A percentile compares a stretch with the other conserved stretches of the same genome.
Conservation (phyloP, 2,888 invertebrate genomes). For the Mechanitis mazaeus region DNA sequence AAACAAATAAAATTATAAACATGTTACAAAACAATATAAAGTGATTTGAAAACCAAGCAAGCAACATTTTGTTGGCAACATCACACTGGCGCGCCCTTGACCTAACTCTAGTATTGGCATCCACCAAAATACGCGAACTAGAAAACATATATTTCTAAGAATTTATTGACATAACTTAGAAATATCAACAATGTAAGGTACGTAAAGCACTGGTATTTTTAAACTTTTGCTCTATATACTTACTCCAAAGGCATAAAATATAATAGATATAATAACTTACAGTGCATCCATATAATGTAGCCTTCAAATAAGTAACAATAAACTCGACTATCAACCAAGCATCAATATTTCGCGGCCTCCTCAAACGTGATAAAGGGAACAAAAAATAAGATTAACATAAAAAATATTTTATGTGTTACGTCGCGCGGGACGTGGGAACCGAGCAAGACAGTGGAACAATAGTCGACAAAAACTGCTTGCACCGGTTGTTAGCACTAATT, state of each 20-base stretch:
- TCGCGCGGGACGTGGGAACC: conserved; percentile 51
- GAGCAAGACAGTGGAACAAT: conserved; percentile 42
- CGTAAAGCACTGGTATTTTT: background rate
- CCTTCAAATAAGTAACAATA: background rate
- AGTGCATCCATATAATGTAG: background rate
- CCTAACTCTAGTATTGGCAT: conserved; percentile 63
- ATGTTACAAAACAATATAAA: conserved; percentile 1
- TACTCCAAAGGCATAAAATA: no score
- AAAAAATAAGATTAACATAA: conserved; percentile 29
- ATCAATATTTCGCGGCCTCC: conserved; percentile 19
- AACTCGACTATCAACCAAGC: background rate
- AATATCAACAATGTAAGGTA: background rate
- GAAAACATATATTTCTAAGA: conserved; percentile 18
- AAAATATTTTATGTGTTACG: conserved; percentile 31
- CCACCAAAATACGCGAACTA: conserved; percentile 29
- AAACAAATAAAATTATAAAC: background rate
- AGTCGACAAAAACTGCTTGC: conserved; percentile 46
- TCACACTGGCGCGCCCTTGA: conserved; percentile 46
- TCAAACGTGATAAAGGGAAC: conserved; percentile 21
- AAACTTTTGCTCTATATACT: no score
- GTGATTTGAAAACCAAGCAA: background rate
- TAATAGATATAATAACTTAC: no score
- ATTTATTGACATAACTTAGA: background rate
- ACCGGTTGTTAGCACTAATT: conserved; percentile 52
- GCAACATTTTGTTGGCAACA: conserved; percentile 42